Evolutionary conservation across 1,140 invertebrate genomes (phyloP), one percentile per base, ranked within the genome.

Genomic region (Achroia grisella): DNA sequence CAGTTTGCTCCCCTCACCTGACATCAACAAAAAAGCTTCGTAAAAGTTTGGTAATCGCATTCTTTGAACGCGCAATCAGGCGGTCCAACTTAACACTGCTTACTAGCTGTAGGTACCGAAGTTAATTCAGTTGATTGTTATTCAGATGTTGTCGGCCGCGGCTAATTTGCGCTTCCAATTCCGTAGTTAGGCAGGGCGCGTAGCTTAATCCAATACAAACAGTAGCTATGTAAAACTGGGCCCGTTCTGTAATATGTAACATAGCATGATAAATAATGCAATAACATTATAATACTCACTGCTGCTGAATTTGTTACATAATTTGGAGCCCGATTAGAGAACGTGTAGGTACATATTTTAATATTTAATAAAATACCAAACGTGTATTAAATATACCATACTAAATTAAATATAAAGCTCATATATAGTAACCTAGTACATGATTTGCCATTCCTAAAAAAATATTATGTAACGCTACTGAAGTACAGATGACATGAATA

Each of bases 191-290:
- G 41, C 52, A 27, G 41, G 29, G 44, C 47, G 28, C 52, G 47
- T 56, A 56, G 51, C 51, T 54, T 64, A 65, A 71, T 62, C 54
- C 48, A 57, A 62, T 63, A 65, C 49, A 54, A 62, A 55, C 42
- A 54, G 48, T 42, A n/a, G n/a, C n/a, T n/a, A 43, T 41, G 44
- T 39, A 52, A 61, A 52, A 54, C 46, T 44, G 36, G 33, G 27
- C 44, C 14, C 13, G 17, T n/a, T 17, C 17, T 37, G 8, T 37
- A 37, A 28, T 34, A 44, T 12, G 17, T 34, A 28, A 44, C 11
- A 39, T 12, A 35, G 14, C 11, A 13, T 30, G 32, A 33, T 33
- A 42, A 42, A 42, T 42, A 42, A 42, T 33, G 14, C 30, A 42
- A 42, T 42, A 42, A 15, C 29, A 42, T 13, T n/a, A 13, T 42